Evolutionary conservation across 2,888 invertebrate genomes (phyloP), one percentile per base, ranked within the genome.

Genomic region (Tenodera sinensis): DNA sequence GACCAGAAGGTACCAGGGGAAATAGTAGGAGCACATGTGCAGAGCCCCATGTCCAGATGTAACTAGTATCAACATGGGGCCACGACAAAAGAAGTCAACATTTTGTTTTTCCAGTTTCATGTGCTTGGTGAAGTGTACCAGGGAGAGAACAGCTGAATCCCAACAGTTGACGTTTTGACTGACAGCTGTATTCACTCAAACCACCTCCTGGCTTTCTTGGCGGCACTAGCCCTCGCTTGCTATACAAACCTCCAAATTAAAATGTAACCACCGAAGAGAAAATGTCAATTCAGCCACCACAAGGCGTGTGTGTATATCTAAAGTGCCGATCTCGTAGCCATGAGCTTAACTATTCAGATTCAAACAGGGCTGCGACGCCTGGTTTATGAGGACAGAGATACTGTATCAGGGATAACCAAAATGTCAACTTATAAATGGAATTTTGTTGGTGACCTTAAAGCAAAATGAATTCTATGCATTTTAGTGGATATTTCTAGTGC

Each of bases 111-210:
- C 54, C 54, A 71, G 54, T 71, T 71, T 71, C 54, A 71, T 71
- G 54, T 71, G 54, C 20, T 71, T 71, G 20, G 54, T 71, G 54
- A 71, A 71, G 54, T 71, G 54, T 71, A 71, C 15, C 25, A 4
- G 20, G 54, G 28, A 15, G 28, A 85, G 85, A 71, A 27, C 86
- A 81, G 86, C 86, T 86, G 86, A 86, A 81, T 81, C 86, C 30
- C 27, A 3, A 28, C 20, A 28, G 15, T 20, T 86, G 86, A 86
- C 86, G n/a, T 28, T 86, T 83, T 89, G 89, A 89, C 81, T 89
- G 89, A 89, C 89, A 87, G 47, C 87, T 87, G 54, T 87, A 89
- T 89, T 86, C 54, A 71, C 54, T 8, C 20, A 71, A 71, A 71
- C 54, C 54, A 71, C 54, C 54, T 71, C 54, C 54, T 25, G 54